Conservation (phyloP, 2,113 vertebrate species). For the Cephalopholis sonnerati region DNA sequence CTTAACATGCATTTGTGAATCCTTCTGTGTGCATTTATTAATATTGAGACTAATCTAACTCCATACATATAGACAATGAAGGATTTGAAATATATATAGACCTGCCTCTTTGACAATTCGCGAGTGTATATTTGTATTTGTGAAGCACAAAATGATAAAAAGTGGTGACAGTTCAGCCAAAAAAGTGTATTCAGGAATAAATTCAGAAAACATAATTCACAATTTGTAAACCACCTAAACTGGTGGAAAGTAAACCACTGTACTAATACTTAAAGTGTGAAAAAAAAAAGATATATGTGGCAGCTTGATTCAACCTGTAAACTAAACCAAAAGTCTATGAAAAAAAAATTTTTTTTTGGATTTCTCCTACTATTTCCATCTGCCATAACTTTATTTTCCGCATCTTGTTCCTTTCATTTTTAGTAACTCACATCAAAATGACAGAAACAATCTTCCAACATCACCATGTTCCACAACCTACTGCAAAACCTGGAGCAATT, state of each 20-base stretch:
- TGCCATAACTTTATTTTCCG: not conserved
- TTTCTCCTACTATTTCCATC: not conserved
- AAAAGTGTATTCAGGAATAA: not conserved
- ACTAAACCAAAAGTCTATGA: not conserved
- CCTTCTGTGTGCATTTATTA: no score
- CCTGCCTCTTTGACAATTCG: not conserved
- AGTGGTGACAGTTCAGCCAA: no score
- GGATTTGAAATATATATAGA: not conserved
- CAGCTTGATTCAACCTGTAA: not conserved
- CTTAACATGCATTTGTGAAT: no score
- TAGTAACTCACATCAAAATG: not conserved
- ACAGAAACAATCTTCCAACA: not conserved
- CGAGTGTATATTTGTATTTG: no score
- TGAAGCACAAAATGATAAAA: no score
- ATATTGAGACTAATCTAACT: no score
- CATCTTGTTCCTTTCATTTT: not conserved
- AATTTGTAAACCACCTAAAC: not conserved
- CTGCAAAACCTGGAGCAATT: conserved; percentile 29
- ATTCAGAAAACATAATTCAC: not conserved
- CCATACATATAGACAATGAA: not conserved
- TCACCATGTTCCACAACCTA: conserved; percentile 25
- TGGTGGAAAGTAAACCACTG: no score
- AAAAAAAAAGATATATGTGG: no score
- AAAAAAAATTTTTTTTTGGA: not conserved
- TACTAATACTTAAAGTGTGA: no score